Evolutionary conservation across 2,113 vertebrate species (phyloP).

Genomic region (Eulacestoma nigropectus): DNA sequence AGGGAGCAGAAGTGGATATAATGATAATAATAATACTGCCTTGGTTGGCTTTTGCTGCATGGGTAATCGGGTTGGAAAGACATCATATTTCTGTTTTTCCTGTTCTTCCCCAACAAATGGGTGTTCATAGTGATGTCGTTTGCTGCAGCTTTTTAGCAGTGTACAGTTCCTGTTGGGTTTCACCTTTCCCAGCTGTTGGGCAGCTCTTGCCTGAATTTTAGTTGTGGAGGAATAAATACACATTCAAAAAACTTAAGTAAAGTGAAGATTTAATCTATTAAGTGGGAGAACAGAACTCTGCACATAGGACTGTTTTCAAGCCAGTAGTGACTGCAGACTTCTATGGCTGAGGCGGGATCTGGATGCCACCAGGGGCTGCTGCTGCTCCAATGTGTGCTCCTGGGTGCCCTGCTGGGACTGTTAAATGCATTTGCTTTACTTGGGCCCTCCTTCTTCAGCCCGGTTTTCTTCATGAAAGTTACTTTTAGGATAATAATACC

Average conservation of each 20-base stretch:
- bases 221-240: not conserved
- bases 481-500: not conserved
- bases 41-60: not conserved
- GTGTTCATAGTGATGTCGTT: not conserved
- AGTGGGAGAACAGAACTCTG: not conserved
- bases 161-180: not conserved
- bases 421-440: not conserved
- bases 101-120: not conserved
- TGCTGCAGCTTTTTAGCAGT: not conserved
- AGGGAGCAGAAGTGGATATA: not conserved
- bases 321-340: no score
- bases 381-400: fast-evolving
- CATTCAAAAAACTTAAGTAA: not conserved
- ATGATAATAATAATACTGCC: no score
- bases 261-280: not conserved
- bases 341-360: fast-evolving
- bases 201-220: not conserved
- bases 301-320: not conserved
- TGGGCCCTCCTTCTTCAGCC: not conserved
- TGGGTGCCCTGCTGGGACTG: fast-evolving
- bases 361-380: conserved; percentile 31
- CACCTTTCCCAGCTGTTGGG: fast-evolving
- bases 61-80: not conserved
- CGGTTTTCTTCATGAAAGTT: not conserved
- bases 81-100: not conserved